Percentiles rank a stretch among this genome's conserved stretches.
Evolutionary conservation across 2,888 invertebrate genomes (phyloP).

Genomic region (Drosophila atroscutellata): DNA sequence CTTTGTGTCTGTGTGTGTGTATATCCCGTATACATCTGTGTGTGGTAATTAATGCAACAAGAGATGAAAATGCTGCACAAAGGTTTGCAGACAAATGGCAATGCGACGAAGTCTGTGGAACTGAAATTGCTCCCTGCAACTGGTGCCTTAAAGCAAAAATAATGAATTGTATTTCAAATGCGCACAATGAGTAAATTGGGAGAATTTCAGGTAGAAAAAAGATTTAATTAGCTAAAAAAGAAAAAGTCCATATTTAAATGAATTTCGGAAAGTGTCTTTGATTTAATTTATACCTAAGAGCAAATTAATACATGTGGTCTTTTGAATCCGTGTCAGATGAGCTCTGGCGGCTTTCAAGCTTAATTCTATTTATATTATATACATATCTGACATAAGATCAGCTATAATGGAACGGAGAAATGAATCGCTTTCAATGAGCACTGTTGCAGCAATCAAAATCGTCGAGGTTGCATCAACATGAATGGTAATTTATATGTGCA

Average conservation of each 20-base stretch:
- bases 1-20: constrained; percentile 6
- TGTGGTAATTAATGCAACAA: constrained; percentile 77
- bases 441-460: neutral
- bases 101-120: constrained; percentile 13
- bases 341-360: neutral
- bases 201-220: neutral
- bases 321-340: neutral
- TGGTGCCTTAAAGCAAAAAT: constrained; percentile 17
- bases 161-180: constrained; percentile 12
- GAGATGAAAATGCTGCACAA: constrained; percentile 53
- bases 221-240: neutral
- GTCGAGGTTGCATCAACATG: neutral
- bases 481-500: neutral
- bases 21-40: constrained; percentile 11
- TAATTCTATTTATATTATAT: neutral
- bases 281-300: neutral
- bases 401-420: neutral
- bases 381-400: neutral
- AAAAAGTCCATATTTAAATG: neutral
- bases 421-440: neutral
- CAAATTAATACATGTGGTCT: neutral
- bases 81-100: constrained; percentile 25
- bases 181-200: constrained; percentile 14
- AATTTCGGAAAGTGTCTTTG: neutral
- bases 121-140: constrained; percentile 18